Evolutionary conservation across 2,797 vertebrate species (phyloP).

Genomic region (Anomalospiza imberbis): DNA sequence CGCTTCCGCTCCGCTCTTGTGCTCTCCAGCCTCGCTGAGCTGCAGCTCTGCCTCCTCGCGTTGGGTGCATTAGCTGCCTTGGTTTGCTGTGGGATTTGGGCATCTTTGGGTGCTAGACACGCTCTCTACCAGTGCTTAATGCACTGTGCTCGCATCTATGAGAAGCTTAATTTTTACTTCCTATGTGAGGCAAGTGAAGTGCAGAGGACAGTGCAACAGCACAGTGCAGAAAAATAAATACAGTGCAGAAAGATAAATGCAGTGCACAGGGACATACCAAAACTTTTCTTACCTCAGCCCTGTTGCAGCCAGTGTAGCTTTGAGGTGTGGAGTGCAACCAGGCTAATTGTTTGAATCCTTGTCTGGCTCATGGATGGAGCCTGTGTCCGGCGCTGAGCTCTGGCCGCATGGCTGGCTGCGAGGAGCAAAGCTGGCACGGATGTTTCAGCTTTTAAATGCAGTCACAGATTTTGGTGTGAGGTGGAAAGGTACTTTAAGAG

Average conservation of each 20-base stretch:
- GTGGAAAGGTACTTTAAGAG: neutral
- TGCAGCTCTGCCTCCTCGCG: neutral
- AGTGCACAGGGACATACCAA: too few relatives aligned
- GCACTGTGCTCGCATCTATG: fast-evolving
- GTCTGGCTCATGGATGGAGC: neutral
- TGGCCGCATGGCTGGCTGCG: neutral
- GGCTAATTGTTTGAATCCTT: neutral
- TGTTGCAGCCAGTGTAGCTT: neutral
- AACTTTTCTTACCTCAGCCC: neutral
- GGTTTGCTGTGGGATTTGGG: neutral
- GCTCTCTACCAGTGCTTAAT: neutral
- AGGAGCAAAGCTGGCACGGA: neutral
- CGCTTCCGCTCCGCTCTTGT: neutral
- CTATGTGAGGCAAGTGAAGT: neutral
- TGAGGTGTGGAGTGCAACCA: neutral
- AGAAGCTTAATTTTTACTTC: neutral
- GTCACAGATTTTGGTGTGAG: constrained; percentile 10
- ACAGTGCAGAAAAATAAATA: neutral
- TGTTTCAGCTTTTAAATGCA: neutral
- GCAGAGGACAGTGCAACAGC: neutral
- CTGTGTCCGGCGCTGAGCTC: fast-evolving
- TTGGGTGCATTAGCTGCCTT: neutral
- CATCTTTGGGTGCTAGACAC: neutral
- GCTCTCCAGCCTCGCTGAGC: neutral
- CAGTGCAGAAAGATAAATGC: neutral